Evolutionary conservation across 2,888 invertebrate genomes (phyloP).

Genomic region (Drosophila nr. medialis): DNA sequence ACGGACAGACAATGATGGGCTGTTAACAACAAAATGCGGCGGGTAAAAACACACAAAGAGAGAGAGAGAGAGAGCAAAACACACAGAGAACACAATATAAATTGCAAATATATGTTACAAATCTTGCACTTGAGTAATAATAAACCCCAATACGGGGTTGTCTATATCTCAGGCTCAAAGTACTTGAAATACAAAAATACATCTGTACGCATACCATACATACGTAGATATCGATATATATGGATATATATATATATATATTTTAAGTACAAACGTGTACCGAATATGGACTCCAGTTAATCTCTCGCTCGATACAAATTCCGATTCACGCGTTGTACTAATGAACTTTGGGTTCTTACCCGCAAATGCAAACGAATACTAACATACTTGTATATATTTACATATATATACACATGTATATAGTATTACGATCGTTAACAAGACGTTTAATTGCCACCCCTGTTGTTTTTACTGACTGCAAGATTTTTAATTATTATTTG

Average conservation of each 20-base stretch:
- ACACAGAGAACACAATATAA: slow-evolving; percentile 6
- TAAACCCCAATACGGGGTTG: slow-evolving; percentile 30
- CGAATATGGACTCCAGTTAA: slow-evolving; percentile 39
- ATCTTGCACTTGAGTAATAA: slow-evolving; percentile 34
- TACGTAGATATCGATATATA: not conserved
- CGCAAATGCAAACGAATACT: not conserved
- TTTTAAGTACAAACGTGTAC: slow-evolving; percentile 24
- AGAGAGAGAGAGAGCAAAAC: not conserved
- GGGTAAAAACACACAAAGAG: slow-evolving; percentile 35
- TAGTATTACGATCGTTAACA: slow-evolving; percentile 30
- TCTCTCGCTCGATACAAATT: slow-evolving; percentile 22
- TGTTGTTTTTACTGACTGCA: slow-evolving; percentile 15
- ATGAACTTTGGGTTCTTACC: slow-evolving; percentile 33
- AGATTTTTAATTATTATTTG: not conserved
- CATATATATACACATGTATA: not conserved
- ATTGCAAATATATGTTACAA: not conserved
- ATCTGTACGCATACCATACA: not conserved
- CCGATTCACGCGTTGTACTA: slow-evolving; percentile 26
- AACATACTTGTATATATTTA: slow-evolving; percentile 3
- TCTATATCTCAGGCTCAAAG: slow-evolving; percentile 28
- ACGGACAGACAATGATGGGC: slow-evolving; percentile 28
- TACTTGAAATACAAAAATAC: slow-evolving; percentile 4
- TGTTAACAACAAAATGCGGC: slow-evolving; percentile 38
- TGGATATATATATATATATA: not conserved
- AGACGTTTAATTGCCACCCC: slow-evolving; percentile 34